Percentiles rank a stretch among this genome's conserved stretches.
Evolutionary conservation across 2,797 vertebrate species (phyloP).

Genomic region (Fratercula arctica): DNA sequence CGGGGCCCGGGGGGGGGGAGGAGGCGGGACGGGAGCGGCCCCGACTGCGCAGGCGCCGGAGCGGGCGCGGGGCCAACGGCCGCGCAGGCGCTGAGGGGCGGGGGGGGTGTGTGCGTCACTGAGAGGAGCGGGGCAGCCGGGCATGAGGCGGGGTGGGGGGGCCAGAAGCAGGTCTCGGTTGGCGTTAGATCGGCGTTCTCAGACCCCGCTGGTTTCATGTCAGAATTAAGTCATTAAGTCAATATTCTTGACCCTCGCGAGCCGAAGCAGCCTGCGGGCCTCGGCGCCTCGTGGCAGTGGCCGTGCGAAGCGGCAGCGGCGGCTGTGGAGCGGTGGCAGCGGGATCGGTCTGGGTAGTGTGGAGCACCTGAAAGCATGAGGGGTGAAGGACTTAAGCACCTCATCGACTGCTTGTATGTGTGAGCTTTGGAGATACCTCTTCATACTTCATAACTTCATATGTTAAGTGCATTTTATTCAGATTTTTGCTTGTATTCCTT

Average conservation of each 20-base stretch:
- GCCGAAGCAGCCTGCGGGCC: fast-evolving
- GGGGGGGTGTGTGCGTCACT: background rate
- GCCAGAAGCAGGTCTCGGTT: fast-evolving
- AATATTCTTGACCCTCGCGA: background rate
- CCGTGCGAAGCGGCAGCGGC: background rate
- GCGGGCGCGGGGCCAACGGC: background rate
- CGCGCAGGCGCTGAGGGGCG: background rate
- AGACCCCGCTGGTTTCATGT: fast-evolving
- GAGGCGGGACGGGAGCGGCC: background rate
- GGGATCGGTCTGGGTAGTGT: background rate
- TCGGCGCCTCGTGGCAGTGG: background rate
- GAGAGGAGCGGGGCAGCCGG: background rate
- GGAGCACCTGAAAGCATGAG: background rate
- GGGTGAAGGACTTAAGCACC: background rate
- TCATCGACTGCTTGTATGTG: fast-evolving
- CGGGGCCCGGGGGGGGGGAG: background rate
- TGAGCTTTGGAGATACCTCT: background rate
- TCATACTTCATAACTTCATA: too few relatives aligned
- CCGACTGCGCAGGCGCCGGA: background rate
- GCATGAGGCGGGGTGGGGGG: background rate
- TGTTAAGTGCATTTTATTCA: background rate
- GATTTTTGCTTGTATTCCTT: background rate
- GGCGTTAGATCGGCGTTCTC: background rate
- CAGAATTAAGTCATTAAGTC: background rate
- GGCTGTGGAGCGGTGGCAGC: background rate